Base-by-base conservation (phyloP, 2,113 vertebrate genomes). In the Nesoenas mayeri region DNA sequence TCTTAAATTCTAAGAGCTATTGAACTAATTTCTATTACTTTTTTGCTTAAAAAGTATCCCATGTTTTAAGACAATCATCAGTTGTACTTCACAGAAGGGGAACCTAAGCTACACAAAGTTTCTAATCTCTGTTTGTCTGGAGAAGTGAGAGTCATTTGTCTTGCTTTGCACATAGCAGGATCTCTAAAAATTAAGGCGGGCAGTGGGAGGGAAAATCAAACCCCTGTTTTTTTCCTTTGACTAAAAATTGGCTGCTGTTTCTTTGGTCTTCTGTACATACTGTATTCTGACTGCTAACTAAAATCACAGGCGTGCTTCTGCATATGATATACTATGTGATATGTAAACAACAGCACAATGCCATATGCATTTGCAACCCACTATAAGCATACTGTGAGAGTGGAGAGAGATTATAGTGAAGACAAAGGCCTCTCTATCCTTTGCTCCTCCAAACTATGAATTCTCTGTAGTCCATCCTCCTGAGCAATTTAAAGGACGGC, bases 371-470 rank as follows among this genome's bases (percentile, higher is more conserved):
- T 9, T 47, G 16, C 48, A 81, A 57, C 11, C 5, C 26, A 42
- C 6, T 25, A 4, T 4, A 42, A 69, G 29, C 10, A 66, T 24
- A 40, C 0, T 1, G 24, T 32, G 15, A n/a, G n/a, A 89, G 9
- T 21, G 19, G 20, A 77, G 31, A 89, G 18, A 17, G 12, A 21
- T 7, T 18, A 34, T 7, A 48, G 36, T 13, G 11, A 36, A 50
- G 29, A 40, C 26, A 67, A 74, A 65, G 65, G 15, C 25, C 14
- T 54, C n/a, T 71, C 47, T 79, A 62, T 73, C 28, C 44, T 89
- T 87, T 61, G 42, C 21, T 80, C 9, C 24, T 92, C 21, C 26
- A 58, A 80, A 72, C 60, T 28, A 34, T 24, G 20, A 38, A 32
- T 28, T 53, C 36, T 84, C 11, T 75, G 20, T 4, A 75, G 16